Evolutionary conservation across 2,888 invertebrate species (phyloP).

Genomic region (Dryadula phaetusa): DNA sequence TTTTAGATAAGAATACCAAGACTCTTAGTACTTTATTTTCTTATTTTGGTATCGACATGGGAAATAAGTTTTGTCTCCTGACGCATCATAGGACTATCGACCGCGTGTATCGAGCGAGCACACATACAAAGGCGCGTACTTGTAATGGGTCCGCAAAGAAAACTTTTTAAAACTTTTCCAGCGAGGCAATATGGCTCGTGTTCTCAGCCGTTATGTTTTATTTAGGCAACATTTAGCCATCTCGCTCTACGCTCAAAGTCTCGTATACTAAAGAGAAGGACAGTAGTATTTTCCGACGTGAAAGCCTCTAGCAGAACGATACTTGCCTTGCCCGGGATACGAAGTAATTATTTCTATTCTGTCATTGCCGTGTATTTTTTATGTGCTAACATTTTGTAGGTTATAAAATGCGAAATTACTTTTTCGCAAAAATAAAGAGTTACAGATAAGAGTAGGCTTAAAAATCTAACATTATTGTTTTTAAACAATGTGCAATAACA

Average conservation of each 20-base stretch:
- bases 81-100: constrained; percentile 64
- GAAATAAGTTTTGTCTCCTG: constrained; percentile 45
- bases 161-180: constrained; percentile 85
- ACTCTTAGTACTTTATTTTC: constrained; percentile 34
- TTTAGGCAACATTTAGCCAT: constrained; percentile 77
- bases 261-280: constrained; percentile 58
- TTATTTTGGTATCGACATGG: constrained; percentile 40
- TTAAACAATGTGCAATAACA: not conserved
- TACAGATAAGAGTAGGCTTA: constrained; percentile 9
- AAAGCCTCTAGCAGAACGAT: constrained; percentile 56
- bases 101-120: constrained; percentile 75
- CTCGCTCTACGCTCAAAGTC: constrained; percentile 61
- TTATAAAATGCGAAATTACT: constrained; percentile 46
- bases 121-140: constrained; percentile 70
- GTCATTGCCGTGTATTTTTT: constrained; percentile 83
- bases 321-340: constrained; percentile 82
- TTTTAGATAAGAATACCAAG: constrained; percentile 23
- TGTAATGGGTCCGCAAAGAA: constrained; percentile 85
- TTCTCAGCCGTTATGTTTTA: constrained; percentile 83
- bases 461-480: not conserved
- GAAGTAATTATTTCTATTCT: constrained; percentile 84
- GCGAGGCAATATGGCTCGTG: constrained; percentile 85
- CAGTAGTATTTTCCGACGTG: constrained; percentile 59
- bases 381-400: constrained; percentile 67
- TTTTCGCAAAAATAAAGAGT: constrained; percentile 43